Conservation (phyloP, 2,113 vertebrate species). For the Scortum barcoo region DNA sequence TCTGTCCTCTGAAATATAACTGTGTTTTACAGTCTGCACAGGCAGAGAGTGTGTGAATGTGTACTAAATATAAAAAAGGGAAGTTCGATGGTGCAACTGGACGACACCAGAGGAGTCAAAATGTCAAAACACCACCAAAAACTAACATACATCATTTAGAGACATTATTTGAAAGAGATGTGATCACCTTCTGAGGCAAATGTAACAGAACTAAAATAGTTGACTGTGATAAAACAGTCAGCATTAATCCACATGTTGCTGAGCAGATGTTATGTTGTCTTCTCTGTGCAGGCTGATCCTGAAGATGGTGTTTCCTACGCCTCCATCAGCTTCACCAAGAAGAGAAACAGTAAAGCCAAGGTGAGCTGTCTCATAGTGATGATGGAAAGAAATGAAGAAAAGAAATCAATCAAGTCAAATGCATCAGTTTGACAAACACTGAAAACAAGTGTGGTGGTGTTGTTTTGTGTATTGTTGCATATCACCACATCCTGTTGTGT, state of each 20-base stretch:
- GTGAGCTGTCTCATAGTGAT: neutral
- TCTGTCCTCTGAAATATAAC: neutral
- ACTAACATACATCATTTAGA: too few species aligned
- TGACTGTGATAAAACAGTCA: neutral
- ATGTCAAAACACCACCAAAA: neutral
- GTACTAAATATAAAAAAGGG: neutral
- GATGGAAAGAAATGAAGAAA: too few species aligned
- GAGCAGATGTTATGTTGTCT: neutral
- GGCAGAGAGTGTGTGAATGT: neutral
- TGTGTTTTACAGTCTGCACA: neutral
- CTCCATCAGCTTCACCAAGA: constrained; percentile 33
- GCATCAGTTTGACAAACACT: too few species aligned
- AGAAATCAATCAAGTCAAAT: too few species aligned
- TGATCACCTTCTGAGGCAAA: neutral
- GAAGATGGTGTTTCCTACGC: constrained; percentile 40
- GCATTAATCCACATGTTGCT: neutral
- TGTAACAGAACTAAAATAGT: neutral
- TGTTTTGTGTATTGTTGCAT: neutral
- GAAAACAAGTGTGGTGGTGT: neutral
- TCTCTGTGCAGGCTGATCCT: constrained; percentile 39
- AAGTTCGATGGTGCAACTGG: neutral
- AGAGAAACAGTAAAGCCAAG: neutral
- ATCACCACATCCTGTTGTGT: neutral
- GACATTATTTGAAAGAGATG: neutral
- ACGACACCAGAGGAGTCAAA: neutral